A percentile compares a stretch with the other conserved stretches of the same genome.
Conservation (phyloP, 1,140 invertebrate species). For the Achatina immaculata region DNA sequence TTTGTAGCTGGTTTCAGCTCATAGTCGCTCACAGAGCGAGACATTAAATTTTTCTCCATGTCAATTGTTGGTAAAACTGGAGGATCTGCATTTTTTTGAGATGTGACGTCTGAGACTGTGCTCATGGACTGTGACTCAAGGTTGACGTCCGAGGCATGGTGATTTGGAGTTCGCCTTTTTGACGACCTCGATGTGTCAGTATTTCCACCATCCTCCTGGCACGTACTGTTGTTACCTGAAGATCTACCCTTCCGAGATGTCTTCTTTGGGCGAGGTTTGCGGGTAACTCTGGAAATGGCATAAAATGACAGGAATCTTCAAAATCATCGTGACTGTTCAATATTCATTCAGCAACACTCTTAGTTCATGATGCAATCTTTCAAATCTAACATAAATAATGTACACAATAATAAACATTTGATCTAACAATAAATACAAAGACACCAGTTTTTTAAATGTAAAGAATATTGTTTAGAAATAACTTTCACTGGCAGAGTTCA, state of each 20-base stretch:
- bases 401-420: too few relatives aligned
- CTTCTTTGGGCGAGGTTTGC: constrained; percentile 21
- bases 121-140: background rate
- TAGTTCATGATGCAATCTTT: too few relatives aligned
- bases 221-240: constrained; percentile 36
- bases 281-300: constrained; percentile 21
- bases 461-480: too few relatives aligned
- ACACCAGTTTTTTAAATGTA: too few relatives aligned
- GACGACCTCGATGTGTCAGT: constrained; percentile 28
- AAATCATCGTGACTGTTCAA: too few relatives aligned
- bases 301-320: too few relatives aligned
- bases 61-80: background rate
- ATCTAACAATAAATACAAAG: too few relatives aligned
- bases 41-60: constrained; percentile 18
- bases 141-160: background rate
- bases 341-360: too few relatives aligned
- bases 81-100: background rate
- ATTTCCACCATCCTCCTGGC: constrained; percentile 24
- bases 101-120: background rate
- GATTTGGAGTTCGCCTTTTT: background rate
- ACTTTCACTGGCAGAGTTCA: too few relatives aligned
- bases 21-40: constrained; percentile 14
- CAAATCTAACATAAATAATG: too few relatives aligned
- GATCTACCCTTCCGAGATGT: constrained; percentile 27
- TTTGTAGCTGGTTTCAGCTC: background rate